phyloP scores from a whole-genome alignment of 1,140 invertebrate genomes.

The Gerris buenoi region DNA sequence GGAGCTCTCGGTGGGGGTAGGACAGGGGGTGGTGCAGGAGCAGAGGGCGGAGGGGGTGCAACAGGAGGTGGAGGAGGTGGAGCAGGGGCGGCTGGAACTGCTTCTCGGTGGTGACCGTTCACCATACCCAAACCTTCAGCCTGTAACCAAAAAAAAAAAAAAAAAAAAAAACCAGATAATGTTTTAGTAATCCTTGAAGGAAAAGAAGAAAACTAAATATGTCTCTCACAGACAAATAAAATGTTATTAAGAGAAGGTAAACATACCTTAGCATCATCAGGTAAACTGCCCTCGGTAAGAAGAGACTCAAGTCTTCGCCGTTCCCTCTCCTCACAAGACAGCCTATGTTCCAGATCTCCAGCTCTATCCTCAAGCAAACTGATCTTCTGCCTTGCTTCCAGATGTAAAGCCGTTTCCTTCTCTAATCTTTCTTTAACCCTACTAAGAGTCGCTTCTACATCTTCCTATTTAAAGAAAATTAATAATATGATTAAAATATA shows the following conservation, averaged over 20 bases:
- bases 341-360: conserved; percentile 53
- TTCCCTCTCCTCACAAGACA: conserved; percentile 69
- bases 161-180: too few relatives aligned
- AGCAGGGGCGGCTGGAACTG: conserved; percentile 38
- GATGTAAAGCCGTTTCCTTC: conserved; percentile 70
- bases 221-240: too few relatives aligned
- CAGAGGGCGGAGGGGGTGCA: conserved; percentile 36
- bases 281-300: conserved; percentile 72
- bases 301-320: conserved; percentile 65
- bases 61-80: conserved; percentile 37
- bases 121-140: conserved; percentile 22
- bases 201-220: too few relatives aligned
- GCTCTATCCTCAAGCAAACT: conserved; percentile 56
- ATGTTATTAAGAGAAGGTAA: too few relatives aligned
- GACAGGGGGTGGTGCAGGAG: conserved; percentile 37
- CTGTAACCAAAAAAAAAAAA: conserved; percentile 15
- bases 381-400: conserved; percentile 68
- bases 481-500: too few relatives aligned
- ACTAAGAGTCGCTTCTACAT: conserved; percentile 65
- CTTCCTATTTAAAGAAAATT: too few relatives aligned
- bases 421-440: conserved; percentile 79
- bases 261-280: conserved; percentile 77
- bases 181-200: too few relatives aligned
- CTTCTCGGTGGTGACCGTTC: conserved; percentile 11
- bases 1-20: conserved; percentile 36